Conservation (phyloP, 2,113 vertebrate species). For the Mormyrus lacerda region DNA sequence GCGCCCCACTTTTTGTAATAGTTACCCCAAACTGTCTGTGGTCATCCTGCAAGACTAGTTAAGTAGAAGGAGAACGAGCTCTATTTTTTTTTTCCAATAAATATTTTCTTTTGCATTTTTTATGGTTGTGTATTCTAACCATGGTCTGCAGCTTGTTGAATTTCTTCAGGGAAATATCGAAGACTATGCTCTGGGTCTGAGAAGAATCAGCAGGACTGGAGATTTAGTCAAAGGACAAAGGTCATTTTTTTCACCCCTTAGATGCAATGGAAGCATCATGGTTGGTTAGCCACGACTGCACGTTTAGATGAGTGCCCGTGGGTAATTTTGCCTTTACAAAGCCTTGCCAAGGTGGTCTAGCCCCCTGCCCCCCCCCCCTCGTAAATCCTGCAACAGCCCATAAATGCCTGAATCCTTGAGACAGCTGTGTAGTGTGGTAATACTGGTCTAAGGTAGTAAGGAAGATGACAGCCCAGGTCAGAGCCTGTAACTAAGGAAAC, state of each 20-base stretch:
- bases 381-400: neutral
- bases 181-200: neutral
- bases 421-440: neutral
- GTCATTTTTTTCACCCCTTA: neutral
- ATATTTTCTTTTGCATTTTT: neutral
- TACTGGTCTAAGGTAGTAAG: neutral
- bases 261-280: neutral
- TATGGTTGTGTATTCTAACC: neutral
- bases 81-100: neutral
- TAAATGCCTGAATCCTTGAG: neutral
- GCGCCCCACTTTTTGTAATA: neutral
- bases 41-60: neutral
- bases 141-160: constrained; percentile 7
- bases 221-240: neutral
- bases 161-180: constrained; percentile 10
- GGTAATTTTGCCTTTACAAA: neutral
- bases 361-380: neutral
- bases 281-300: neutral
- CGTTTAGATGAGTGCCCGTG: neutral
- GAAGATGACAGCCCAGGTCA: neutral
- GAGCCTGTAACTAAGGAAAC: neutral
- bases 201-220: neutral
- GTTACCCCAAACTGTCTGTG: neutral
- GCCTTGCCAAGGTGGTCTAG: neutral
- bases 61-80: neutral